Base-by-base conservation (phyloP, 1,140 invertebrate genomes). In the Aphaenogaster ashmeadi region DNA sequence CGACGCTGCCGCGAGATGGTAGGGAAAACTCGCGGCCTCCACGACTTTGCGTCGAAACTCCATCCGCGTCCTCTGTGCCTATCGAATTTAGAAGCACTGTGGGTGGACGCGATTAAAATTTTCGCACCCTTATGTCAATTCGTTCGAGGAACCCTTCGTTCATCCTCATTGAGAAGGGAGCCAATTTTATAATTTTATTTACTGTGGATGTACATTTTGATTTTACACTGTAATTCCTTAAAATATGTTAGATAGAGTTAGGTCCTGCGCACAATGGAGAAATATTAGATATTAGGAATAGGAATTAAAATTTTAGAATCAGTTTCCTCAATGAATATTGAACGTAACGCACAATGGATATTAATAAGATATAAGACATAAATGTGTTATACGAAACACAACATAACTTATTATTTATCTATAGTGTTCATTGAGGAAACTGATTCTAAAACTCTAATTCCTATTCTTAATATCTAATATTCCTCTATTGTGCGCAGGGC, bases 111-210 rank as follows among this genome's bases (percentile, higher is more conserved):
- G 11, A 77, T 77, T 9, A 75, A 27, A 56, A 75, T 27, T 41
- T 41, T 41, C 21, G 69, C 69, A 21, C 21, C 21, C 41, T 27
- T 27, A 52, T 52, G n/a, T 50, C 15, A 7, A 52, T 50, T 50
- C 27, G n/a, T 18, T 56, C 6, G 47, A 54, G 1, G 15, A 72
- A 50, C 11, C 15, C 7, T 71, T 71, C 27, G 9, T 9, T 9
- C 11, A 50, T 54, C 15, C 13, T 27, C 2, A 1, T 44, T 21
- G 1, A 71, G 11, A 2, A 66, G 7, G 7, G 8, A n/a, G 18
- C 3, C 1, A 41, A 66, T 66, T 66, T 66, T 6, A 41, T n/a
- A 38, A 64, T 38, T 64, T 64, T n/a, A 64, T 64, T 62, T 60
- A 5, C 33, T 60, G 13, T 33, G 11, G 13, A 5, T 18, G 6